Evolutionary conservation across 2,113 vertebrate genomes (phyloP).

Genomic region (Spea multiplicata): DNA sequence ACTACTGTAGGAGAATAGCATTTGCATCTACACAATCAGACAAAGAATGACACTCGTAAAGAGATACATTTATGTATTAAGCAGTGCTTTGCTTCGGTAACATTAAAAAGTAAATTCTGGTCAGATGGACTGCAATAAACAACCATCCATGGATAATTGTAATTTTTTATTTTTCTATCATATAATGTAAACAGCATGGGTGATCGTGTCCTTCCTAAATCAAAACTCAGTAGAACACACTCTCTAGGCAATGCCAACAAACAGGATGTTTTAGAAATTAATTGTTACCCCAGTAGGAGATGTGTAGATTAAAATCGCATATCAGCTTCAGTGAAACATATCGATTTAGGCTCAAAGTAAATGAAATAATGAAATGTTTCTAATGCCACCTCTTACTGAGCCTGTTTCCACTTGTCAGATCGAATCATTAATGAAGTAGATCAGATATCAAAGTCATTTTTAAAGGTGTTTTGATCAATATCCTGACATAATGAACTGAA

Average conservation of each 20-base stretch:
- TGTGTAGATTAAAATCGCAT: constrained; percentile 38
- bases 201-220: too few species aligned
- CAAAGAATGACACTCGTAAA: too few species aligned
- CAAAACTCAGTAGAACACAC: too few species aligned
- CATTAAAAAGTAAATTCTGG: too few species aligned
- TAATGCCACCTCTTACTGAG: constrained; percentile 38
- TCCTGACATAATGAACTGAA: constrained; percentile 41
- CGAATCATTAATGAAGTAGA: constrained; percentile 40
- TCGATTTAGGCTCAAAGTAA: constrained; percentile 46
- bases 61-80: too few species aligned
- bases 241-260: neutral
- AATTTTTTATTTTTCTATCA: too few species aligned
- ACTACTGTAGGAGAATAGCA: too few species aligned
- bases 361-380: constrained; percentile 46
- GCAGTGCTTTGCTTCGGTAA: too few species aligned
- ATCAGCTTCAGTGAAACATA: constrained; percentile 34
- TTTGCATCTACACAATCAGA: too few species aligned
- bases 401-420: constrained; percentile 43
- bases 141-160: too few species aligned
- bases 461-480: constrained; percentile 46
- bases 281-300: neutral
- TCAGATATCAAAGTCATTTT: constrained; percentile 44
- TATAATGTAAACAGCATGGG: too few species aligned
- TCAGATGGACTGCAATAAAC: too few species aligned
- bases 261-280: constrained; percentile 7